Percentiles rank a stretch among this genome's conserved stretches.
phyloP scores from a whole-genome alignment of 2,888 invertebrate genomes.

The Rhimphoctona megacephalus region DNA sequence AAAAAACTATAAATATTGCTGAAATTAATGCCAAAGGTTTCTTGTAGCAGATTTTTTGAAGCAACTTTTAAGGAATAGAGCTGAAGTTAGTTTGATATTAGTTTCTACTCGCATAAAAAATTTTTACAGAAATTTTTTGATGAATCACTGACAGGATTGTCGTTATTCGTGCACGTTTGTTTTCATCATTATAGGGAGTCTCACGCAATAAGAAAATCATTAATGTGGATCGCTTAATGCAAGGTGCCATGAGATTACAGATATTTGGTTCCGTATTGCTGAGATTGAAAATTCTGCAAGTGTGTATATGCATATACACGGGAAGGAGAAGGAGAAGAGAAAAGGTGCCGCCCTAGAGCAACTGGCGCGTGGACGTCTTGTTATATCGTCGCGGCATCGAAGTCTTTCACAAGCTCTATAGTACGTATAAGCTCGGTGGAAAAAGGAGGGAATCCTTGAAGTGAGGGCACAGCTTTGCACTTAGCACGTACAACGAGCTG shows the following conservation, averaged over 20 bases:
- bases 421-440: not conserved
- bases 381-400: slow-evolving; percentile 46
- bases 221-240: slow-evolving; percentile 8
- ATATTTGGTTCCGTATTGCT: not conserved
- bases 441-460: slow-evolving; percentile 46
- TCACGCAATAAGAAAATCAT: not conserved
- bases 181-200: not conserved
- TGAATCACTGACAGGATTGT: not conserved
- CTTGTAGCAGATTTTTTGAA: not conserved
- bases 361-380: slow-evolving; percentile 52
- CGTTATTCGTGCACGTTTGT: too few species aligned
- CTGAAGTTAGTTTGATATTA: not conserved
- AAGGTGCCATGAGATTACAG: not conserved
- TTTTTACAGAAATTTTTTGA: not conserved
- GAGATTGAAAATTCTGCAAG: slow-evolving; percentile 16
- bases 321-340: slow-evolving; percentile 3
- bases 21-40: not conserved
- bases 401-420: slow-evolving; percentile 27
- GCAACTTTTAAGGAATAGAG: not conserved
- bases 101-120: not conserved
- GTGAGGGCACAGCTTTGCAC: slow-evolving; percentile 52
- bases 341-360: slow-evolving; percentile 37
- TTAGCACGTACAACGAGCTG: slow-evolving; percentile 66
- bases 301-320: not conserved
- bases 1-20: not conserved